Base-by-base conservation (phyloP, 2,888 invertebrate genomes). In the Physocephala rufipes region DNA sequence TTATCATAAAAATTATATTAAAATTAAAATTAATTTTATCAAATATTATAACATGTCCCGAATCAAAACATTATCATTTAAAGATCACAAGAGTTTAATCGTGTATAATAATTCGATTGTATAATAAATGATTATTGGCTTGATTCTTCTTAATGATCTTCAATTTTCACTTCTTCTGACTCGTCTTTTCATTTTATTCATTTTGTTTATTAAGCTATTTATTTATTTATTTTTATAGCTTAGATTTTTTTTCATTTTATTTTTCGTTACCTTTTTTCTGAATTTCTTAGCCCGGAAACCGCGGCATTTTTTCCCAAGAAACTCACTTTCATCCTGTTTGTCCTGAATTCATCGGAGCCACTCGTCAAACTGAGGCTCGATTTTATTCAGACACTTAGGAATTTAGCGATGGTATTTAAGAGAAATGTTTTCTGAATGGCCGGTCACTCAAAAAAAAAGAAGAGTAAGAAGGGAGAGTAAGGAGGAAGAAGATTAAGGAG, bases 251-350 rank as follows among this genome's bases (percentile, higher is more conserved):
- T 61, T 2, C 19, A 2, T n/a, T 43, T 62, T 45, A 12, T 5
- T 45, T 62, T 30, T 62, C 2, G 19, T 43, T 62, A 12, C 53
- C 26, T 30, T 13, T 51, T 65, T 55, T 43, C 16, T 58, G 43
- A n/a, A n/a, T n/a, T n/a, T n/a, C n/a, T n/a, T n/a, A n/a, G n/a
- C 9, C 36, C 36, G 9, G n/a, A 16, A 21, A 55, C 24, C n/a
- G 1, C 3, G n/a, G n/a, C n/a, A 67, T 12, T 24, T 67, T 28
- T 67, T 67, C 67, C 47, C 67, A 67, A 59, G 59, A 59, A 67
- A 59, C 67, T 67, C n/a, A 59, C 43, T 66, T 53, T 47, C 67
- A 36, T 36, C 66, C 21, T 62, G 51, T 19, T 43, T 16, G 15
- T 47, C 15, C 63, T 2, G 24, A 16, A 43, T 1, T 15, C 16